Conservation (phyloP, 2,797 vertebrate genomes). For the Tapirus indicus region DNA sequence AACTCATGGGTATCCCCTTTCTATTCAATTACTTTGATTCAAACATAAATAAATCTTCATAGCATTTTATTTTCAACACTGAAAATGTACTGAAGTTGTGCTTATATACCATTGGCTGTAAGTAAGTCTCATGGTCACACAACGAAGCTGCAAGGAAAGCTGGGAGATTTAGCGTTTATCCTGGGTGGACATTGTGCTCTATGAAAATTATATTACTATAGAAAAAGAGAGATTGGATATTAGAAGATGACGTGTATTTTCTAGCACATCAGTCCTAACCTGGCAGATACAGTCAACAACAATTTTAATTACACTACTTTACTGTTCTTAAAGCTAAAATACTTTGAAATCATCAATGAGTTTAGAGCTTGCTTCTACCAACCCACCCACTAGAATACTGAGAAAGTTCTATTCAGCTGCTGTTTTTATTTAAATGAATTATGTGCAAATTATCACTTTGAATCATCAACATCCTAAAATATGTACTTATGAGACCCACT, state of each 20-base stretch:
- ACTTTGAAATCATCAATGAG: neutral
- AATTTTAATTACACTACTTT: neutral
- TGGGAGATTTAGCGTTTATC: neutral
- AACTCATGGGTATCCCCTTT: neutral
- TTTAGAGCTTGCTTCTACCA: neutral
- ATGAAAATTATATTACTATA: neutral
- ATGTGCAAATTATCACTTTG: neutral
- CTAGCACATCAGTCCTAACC: neutral
- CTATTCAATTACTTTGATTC: neutral
- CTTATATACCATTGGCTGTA: neutral
- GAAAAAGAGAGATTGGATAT: neutral
- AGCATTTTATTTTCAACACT: constrained; percentile 28
- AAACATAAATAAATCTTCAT: neutral
- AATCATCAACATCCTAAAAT: neutral
- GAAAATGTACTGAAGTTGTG: neutral
- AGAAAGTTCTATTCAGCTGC: neutral
- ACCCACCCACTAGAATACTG: neutral
- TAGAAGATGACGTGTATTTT: neutral
- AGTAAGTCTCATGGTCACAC: neutral
- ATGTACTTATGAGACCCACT: neutral
- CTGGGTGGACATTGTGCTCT: neutral
- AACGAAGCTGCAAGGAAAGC: neutral
- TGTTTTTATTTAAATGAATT: constrained; percentile 18
- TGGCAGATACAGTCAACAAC: neutral
- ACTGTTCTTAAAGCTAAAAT: neutral